phyloP scores from a whole-genome alignment of 2,888 invertebrate genomes.

The Coenonympha arcania region DNA sequence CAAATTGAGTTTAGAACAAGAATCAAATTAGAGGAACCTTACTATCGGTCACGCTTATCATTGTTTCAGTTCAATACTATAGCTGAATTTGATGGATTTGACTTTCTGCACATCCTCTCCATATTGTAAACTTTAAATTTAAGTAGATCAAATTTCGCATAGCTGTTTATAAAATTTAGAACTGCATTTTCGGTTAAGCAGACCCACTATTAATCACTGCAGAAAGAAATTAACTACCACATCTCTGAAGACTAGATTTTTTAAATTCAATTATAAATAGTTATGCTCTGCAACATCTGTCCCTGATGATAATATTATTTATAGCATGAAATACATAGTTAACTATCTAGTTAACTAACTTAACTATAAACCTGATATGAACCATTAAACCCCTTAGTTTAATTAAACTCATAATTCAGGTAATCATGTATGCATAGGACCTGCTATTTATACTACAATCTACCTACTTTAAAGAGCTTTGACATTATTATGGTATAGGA shows the following conservation, averaged over 20 bases:
- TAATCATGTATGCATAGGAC: conserved; percentile 18
- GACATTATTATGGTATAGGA: no score
- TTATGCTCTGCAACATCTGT: neutral
- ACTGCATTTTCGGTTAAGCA: no score
- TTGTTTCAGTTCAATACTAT: conserved; percentile 4
- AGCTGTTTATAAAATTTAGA: no score
- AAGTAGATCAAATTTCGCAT: no score
- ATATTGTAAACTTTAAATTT: no score
- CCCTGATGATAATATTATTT: neutral
- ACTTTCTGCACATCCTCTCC: no score
- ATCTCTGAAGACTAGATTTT: no score
- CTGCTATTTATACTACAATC: neutral
- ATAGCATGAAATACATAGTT: neutral
- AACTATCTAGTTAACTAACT: conserved; percentile 1
- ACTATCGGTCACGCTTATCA: conserved; percentile 30
- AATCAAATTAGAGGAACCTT: conserved; percentile 60
- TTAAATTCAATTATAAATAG: neutral
- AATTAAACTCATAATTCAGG: conserved; percentile 18
- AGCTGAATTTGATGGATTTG: no score
- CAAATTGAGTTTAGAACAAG: conserved; percentile 65
- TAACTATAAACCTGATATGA: conserved; percentile 1
- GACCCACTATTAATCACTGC: no score
- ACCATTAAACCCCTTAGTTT: conserved; percentile 10
- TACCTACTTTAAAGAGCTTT: no score
- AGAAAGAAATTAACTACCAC: no score